Percentiles rank a stretch among this genome's conserved stretches.
Evolutionary conservation across 2,797 vertebrate species (phyloP).

Genomic region (Chelidonichthys spinosus): DNA sequence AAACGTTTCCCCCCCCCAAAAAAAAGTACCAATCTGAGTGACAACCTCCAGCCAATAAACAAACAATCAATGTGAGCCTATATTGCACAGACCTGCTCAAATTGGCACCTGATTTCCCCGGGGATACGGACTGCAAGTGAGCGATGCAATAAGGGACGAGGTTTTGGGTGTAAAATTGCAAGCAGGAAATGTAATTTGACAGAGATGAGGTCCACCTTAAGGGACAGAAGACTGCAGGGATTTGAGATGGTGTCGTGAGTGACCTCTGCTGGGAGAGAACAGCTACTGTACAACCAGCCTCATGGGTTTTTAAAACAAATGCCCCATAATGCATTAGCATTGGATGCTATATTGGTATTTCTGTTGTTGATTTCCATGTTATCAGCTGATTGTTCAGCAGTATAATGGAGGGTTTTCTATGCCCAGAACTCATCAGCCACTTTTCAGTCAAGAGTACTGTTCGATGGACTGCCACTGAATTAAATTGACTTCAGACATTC

Average conservation of each 20-base stretch:
- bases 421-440: background rate
- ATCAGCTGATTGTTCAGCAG: background rate
- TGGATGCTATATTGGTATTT: background rate
- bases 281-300: conserved; percentile 8
- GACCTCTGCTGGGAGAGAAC: conserved; percentile 54
- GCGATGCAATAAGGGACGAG: conserved; percentile 50
- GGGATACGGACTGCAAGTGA: conserved; percentile 41
- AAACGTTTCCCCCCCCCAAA: conserved; percentile 46
- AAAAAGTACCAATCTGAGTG: conserved; percentile 59
- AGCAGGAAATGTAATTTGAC: conserved; percentile 71
- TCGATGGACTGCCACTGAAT: background rate
- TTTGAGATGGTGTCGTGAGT: conserved; percentile 27
- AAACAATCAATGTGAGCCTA: conserved; percentile 65
- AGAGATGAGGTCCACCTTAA: conserved; percentile 43
- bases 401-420: background rate
- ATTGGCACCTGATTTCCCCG: conserved; percentile 71
- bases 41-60: conserved; percentile 74
- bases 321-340: background rate
- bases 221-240: conserved; percentile 30
- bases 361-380: background rate
- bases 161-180: conserved; percentile 62
- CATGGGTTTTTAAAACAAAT: conserved; percentile 1
- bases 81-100: conserved; percentile 50
- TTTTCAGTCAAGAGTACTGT: background rate
- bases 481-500: fast-evolving